phyloP scores from a whole-genome alignment of 2,888 invertebrate genomes.

The Phyllotreta cruciferae region DNA sequence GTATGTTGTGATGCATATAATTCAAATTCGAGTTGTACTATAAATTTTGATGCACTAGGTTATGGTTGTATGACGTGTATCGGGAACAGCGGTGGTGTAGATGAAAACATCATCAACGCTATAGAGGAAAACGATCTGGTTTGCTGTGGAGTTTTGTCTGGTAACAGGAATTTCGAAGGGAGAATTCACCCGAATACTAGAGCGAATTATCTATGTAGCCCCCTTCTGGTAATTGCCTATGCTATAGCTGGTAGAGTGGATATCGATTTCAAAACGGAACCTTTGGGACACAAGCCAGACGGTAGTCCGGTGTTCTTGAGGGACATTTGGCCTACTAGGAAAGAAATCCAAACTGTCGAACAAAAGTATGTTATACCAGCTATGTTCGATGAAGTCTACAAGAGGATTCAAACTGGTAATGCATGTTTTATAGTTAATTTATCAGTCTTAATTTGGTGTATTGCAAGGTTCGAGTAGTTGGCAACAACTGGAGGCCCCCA shows the following conservation, averaged over 20 bases:
- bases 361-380: slow-evolving; percentile 89
- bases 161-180: slow-evolving; percentile 98
- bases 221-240: slow-evolving; percentile 95
- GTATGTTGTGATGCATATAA: slow-evolving; percentile 17
- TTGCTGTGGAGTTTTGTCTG: slow-evolving; percentile 94
- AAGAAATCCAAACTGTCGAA: slow-evolving; percentile 90
- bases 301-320: slow-evolving; percentile 82
- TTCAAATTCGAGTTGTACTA: too few species aligned
- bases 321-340: slow-evolving; percentile 95
- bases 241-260: slow-evolving; percentile 94
- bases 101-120: slow-evolving; percentile 88
- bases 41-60: slow-evolving; percentile 62
- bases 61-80: slow-evolving; percentile 99
- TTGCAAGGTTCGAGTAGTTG: slow-evolving; percentile 38
- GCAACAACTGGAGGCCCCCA: slow-evolving; percentile 43
- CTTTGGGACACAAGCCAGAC: slow-evolving; percentile 70
- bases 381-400: slow-evolving; percentile 94
- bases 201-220: slow-evolving; percentile 98
- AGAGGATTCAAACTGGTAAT: slow-evolving; percentile 78
- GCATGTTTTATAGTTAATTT: slow-evolving; percentile 58
- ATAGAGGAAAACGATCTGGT: slow-evolving; percentile 94
- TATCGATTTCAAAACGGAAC: slow-evolving; percentile 92
- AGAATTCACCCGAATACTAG: slow-evolving; percentile 96
- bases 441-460: not conserved
- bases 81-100: slow-evolving; percentile 95